A percentile compares a stretch with the other conserved stretches of the same genome.
These are phyloP conservation scores for Oligia latruncula DNA, from an alignment of 2,888 invertebrate species.

Conservation along the genomic window DNA sequence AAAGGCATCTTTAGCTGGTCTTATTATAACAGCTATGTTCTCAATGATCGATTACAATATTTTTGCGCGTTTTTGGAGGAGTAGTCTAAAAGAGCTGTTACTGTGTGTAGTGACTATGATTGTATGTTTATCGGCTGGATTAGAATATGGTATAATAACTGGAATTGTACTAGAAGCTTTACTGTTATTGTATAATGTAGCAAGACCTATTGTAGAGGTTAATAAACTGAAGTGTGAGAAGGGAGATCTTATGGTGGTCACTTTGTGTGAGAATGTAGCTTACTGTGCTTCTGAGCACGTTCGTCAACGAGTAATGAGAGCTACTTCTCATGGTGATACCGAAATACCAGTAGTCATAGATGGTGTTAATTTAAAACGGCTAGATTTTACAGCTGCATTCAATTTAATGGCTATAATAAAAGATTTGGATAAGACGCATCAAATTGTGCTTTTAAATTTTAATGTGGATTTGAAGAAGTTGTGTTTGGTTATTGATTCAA, in stretches of 20 bases:
- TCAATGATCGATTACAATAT: constrained; percentile 94
- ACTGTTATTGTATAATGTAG: constrained; percentile 78
- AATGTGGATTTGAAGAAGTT: constrained; percentile 73
- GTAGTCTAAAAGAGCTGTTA: constrained; percentile 91
- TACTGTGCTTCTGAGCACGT: constrained; percentile 85
- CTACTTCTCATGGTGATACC: constrained; percentile 62
- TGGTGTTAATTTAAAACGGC: constrained; percentile 76
- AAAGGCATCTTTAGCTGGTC: constrained; percentile 95
- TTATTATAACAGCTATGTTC: constrained; percentile 97
- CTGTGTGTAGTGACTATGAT: constrained; percentile 75
- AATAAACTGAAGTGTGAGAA: constrained; percentile 71
- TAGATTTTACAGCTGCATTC: constrained; percentile 83
- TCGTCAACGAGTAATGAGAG: constrained; percentile 72
- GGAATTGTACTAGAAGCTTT: constrained; percentile 81
- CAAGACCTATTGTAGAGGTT: constrained; percentile 78
- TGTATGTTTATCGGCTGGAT: constrained; percentile 77
- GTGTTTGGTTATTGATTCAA: constrained; percentile 77
- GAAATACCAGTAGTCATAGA: constrained; percentile 78
- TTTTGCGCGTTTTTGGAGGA: constrained; percentile 92
- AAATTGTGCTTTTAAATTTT: constrained; percentile 81
- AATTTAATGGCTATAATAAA: constrained; percentile 80
- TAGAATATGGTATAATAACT: constrained; percentile 84
- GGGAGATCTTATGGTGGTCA: constrained; percentile 74
- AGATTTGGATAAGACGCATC: constrained; percentile 78
- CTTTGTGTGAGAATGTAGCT: constrained; percentile 76